Evolutionary conservation across 2,888 invertebrate genomes (phyloP), one percentile per base, ranked within the genome.

Genomic region (Drosophila picticornis): DNA sequence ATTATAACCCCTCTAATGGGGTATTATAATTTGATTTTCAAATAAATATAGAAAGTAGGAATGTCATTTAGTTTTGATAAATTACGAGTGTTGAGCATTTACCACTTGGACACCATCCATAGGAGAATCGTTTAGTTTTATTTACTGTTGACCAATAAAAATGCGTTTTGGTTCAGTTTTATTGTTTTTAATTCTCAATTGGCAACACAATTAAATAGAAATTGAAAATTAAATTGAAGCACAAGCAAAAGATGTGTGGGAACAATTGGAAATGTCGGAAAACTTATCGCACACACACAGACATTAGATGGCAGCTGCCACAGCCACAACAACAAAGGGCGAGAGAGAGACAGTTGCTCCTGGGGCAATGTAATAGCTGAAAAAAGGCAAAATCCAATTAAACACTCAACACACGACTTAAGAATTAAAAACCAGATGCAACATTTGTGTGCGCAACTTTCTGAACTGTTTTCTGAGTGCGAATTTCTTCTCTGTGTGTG

Each of bases 321-420:
- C 56, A 36, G 25, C 19, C 36, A 29, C 25, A 57, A 29, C 63
- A 22, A 34, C 13, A 13, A 6, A 36, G 16, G 29, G 46, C 29
- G 34, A 22, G 13, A 32, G 22, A n/a, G 11, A 16, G 32, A 63
- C 11, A 43, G 34, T 16, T 60, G 48, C 16, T 29, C 72, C 58
- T 16, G 53, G 56, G 61, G 75, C 77, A 63, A 61, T 67, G 75
- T 70, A 16, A 19, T 52, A 59, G 63, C 51, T 64, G 53, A 27
- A 38, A 52, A 61, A 58, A 58, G 58, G 63, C 60, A 69, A 70
- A 80, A 80, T 80, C 79, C 80, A 80, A 80, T 80, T 81, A 80
- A 82, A 65, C 63, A 66, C 80, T 66, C 74, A 73, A 51, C 70
- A 69, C 59, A 63, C 51, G 34, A 60, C 60, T 63, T 65, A 55